phyloP scores from a whole-genome alignment of 35 echinoderm and acorn worm genomes.

The Acanthaster planci region DNA sequence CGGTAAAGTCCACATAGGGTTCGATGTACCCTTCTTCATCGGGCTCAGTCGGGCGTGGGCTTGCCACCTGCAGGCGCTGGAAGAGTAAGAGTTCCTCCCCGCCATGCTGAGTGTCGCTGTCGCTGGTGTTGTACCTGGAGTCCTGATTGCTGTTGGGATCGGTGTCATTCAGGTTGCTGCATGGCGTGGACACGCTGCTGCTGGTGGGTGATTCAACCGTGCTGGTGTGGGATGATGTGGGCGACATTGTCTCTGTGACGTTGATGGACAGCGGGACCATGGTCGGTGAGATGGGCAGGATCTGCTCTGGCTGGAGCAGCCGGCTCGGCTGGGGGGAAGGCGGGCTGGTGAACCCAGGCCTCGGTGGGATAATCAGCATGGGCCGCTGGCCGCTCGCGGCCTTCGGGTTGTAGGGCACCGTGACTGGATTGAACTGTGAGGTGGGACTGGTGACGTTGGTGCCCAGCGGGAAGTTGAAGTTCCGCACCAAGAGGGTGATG shows the following conservation, averaged over 20 bases:
- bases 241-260: neutral
- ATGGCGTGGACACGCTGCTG: neutral
- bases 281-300: neutral
- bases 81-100: slow-evolving; percentile 48
- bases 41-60: neutral
- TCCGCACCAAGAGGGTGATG: slow-evolving; percentile 89
- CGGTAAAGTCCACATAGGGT: slow-evolving; percentile 83
- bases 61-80: slow-evolving; percentile 19
- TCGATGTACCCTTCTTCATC: slow-evolving; percentile 75
- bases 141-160: slow-evolving; percentile 59
- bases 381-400: slow-evolving; percentile 19
- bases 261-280: slow-evolving; percentile 8
- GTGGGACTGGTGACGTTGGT: slow-evolving; percentile 11
- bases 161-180: neutral
- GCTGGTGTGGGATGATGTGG: slow-evolving; percentile 25
- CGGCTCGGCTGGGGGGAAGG: slow-evolving; percentile 10
- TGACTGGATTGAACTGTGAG: slow-evolving; percentile 34
- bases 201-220: slow-evolving; percentile 37
- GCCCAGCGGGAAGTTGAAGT: slow-evolving; percentile 81
- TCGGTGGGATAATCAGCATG: slow-evolving; percentile 25
- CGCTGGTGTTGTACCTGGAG: slow-evolving; percentile 28
- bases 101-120: slow-evolving; percentile 51
- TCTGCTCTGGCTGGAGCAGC: neutral
- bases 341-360: neutral
- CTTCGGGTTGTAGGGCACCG: slow-evolving; percentile 44